phyloP scores from a whole-genome alignment of 2,888 invertebrate species.

The Sinohyriopsis cumingii region DNA sequence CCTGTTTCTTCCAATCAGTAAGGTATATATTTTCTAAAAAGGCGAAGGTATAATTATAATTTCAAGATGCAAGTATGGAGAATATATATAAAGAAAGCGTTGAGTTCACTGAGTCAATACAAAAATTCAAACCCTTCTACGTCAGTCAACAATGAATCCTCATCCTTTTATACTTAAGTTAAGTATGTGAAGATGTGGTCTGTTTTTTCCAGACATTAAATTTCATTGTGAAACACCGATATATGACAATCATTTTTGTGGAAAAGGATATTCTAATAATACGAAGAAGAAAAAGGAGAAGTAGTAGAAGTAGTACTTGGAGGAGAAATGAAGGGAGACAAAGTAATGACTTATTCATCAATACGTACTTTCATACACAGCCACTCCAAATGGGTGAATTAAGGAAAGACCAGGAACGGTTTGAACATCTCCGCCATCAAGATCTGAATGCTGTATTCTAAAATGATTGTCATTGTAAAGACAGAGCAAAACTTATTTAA shows the following conservation, averaged over 20 bases:
- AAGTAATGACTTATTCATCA: neutral
- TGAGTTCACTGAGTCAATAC: neutral
- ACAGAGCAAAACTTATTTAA: too few species aligned
- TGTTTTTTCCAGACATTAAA: too few species aligned
- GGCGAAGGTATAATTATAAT: neutral
- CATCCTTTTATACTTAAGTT: too few species aligned
- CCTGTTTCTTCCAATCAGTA: constrained; percentile 96
- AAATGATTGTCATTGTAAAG: constrained; percentile 7
- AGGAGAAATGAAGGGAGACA: too few species aligned
- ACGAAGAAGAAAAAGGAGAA: too few species aligned
- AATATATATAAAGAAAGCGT: neutral
- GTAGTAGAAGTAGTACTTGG: too few species aligned
- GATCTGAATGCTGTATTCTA: constrained; percentile 88
- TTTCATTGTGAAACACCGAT: too few species aligned
- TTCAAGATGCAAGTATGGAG: neutral
- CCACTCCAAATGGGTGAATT: constrained; percentile 78
- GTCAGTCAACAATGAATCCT: too few species aligned
- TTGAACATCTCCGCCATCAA: constrained; percentile 92
- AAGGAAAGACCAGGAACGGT: constrained; percentile 91
- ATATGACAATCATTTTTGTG: too few species aligned
- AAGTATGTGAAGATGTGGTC: too few species aligned
- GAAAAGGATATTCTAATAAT: too few species aligned
- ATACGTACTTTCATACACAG: constrained; percentile 76
- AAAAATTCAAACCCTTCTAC: too few species aligned
- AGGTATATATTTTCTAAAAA: constrained; percentile 90